Evolutionary conservation across 1,140 invertebrate species (phyloP), one percentile per base, ranked within the genome.

Genomic region (Diprion similis): DNA sequence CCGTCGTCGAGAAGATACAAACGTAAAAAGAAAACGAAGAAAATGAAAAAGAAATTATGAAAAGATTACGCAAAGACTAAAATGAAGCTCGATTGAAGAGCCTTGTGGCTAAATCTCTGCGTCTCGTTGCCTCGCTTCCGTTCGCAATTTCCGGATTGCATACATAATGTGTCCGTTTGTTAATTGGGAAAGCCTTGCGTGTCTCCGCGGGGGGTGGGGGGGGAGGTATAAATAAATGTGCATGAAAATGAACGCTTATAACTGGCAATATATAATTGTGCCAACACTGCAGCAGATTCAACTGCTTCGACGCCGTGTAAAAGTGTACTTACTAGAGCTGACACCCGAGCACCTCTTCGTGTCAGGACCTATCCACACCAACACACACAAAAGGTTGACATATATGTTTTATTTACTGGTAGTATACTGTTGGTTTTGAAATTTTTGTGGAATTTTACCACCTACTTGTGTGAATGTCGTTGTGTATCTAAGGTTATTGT

Each of bases 281-380:
- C 24, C 24, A 37, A 37, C 24, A 37, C 24, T 3, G 24, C 24
- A 37, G 24, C 24, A 37, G 24, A 59, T 59, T 59, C 51, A 59
- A 59, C 51, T 59, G 11, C n/a, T 66, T 59, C 19, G 68, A 37
- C 51, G 64, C 18, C 66, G 17, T 74, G 77, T 76, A 78, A 79
- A 59, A 78, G 73, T 83, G 78, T 90, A 91, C 90, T 91, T 91
- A 91, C 90, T 90, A 84, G 88, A 87, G 79, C 89, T 89, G 75
- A 80, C 79, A 81, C 88, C 89, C 82, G 89, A 80, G 85, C 90
- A 91, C 79, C 86, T 88, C 81, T 88, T 82, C 81, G 86, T 82
- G 81, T 90, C 87, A 73, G 90, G 90, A 90, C 90, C 90, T 91
- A 87, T 80, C 78, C 80, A 78, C 82, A 83, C 79, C 79, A 83